Percentiles rank a stretch among this genome's conserved stretches.
These are phyloP conservation scores for Cyclina sinensis DNA, from an alignment of 1,140 invertebrate genomes.

Conservation along the genomic window DNA sequence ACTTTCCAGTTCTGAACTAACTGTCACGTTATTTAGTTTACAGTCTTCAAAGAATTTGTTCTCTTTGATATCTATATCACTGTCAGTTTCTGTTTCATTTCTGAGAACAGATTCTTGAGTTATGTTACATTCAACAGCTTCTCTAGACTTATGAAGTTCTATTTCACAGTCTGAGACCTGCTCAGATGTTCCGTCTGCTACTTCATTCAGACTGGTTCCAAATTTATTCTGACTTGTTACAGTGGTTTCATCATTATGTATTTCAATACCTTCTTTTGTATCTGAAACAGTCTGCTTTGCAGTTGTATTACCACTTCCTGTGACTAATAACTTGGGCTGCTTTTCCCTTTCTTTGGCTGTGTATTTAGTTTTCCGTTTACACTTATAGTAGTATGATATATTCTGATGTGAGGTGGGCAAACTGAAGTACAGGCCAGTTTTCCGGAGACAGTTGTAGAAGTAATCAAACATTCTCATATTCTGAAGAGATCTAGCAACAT, in stretches of 20 bases:
- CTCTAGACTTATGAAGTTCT: neutral
- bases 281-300: neutral
- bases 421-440: conserved; percentile 87
- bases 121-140: neutral
- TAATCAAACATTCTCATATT: conserved; percentile 87
- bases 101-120: neutral
- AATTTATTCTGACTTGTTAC: neutral
- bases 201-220: neutral
- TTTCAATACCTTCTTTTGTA: neutral
- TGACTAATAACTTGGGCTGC: neutral
- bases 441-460: conserved; percentile 86
- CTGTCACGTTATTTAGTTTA: neutral
- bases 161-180: conserved; percentile 15
- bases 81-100: conserved; percentile 21
- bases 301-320: neutral
- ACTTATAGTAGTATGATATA: conserved; percentile 21
- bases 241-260: neutral
- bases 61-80: conserved; percentile 32
- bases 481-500: conserved; percentile 86
- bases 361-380: conserved; percentile 38
- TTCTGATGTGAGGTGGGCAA: conserved; percentile 80
- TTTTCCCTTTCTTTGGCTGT: conserved; percentile 54
- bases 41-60: conserved; percentile 14
- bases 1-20: neutral
- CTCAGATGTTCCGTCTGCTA: neutral